Base-by-base conservation (phyloP, 2,888 invertebrate species). In the Cremastinae sp. region DNA sequence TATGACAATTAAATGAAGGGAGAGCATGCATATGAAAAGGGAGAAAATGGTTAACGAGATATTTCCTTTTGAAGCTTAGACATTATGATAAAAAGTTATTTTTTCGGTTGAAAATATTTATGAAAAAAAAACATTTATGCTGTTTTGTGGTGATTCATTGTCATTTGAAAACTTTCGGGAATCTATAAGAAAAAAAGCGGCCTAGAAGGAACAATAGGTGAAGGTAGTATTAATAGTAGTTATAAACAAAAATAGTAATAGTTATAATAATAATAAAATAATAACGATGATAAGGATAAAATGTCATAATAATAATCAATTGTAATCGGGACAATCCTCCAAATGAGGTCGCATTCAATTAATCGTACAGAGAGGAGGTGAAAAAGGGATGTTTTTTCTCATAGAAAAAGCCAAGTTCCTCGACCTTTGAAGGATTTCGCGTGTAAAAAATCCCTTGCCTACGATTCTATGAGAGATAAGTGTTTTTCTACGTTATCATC, bases 141-240 rank as follows among this genome's bases (percentile, higher is more conserved):
- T 43, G 5, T 34, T 16, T 22, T 0, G 10, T n/a, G 54, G 58
- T 45, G 2, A 61, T 18, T 28, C 18, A 18, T 28, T 18, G 45
- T 0, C 14, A 45, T 43, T 28, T 59, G 51, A 38, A 36, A 34
- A 16, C 14, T 14, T 12, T 18, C 14, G 68, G 45, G 47, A 22
- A 77, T 64, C 47, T 12, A 53, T 34, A 43, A 70, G 47, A 71
- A 66, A 59, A 49, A 70, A 71, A 75, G 78, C 80, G 80, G 80
- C 80, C 80, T 80, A 80, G 73, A 75, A 59, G 49, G 43, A 49
- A 49, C 68, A 34, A 38, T 64, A 38, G 64, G 64, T 62, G 64
- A 53, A 59, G 54, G 56, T 53, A 66, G 51, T 68, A 68, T 58
- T 47, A 70, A 61, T 38, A 38, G 49, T 49, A 28, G 36, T 58